phyloP scores from a whole-genome alignment of 2,797 vertebrate species.

The Platalea minor region DNA sequence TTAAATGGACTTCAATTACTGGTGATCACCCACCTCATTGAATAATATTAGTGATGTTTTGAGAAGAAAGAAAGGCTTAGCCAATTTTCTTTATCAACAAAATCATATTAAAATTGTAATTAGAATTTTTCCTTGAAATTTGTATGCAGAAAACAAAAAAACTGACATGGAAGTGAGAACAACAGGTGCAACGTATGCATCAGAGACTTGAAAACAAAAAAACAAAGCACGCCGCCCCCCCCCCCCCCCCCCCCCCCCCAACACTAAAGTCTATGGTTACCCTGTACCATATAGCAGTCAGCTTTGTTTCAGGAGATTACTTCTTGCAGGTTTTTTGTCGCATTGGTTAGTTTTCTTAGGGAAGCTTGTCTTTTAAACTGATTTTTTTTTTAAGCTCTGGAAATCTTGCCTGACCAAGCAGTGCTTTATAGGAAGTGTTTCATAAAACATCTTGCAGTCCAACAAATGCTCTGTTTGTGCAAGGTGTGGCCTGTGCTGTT shows the following conservation, averaged over 20 bases:
- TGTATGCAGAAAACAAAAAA: neutral
- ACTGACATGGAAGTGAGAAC: neutral
- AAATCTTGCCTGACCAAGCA: neutral
- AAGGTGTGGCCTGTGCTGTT: neutral
- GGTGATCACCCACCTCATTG: neutral
- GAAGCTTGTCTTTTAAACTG: neutral
- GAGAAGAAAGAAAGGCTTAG: neutral
- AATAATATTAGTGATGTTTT: neutral
- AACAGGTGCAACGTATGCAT: neutral
- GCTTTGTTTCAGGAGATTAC: neutral
- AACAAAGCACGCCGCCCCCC: fast-evolving
- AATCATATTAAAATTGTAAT: neutral
- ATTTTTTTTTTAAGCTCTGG: neutral
- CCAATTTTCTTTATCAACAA: neutral
- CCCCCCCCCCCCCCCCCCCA: too few species aligned
- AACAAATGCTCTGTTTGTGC: neutral
- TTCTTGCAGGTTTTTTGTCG: neutral
- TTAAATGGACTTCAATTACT: neutral
- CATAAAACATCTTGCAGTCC: neutral
- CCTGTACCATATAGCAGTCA: neutral
- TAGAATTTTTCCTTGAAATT: neutral
- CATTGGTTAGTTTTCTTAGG: neutral
- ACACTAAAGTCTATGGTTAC: neutral
- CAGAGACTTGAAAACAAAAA: neutral
- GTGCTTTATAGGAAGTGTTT: neutral